A percentile compares a stretch with the other conserved stretches of the same genome.
These are phyloP conservation scores for Epizoanthus rinbou DNA, from an alignment of 92 coral and sea anemone genomes.

Conservation along the genomic window DNA sequence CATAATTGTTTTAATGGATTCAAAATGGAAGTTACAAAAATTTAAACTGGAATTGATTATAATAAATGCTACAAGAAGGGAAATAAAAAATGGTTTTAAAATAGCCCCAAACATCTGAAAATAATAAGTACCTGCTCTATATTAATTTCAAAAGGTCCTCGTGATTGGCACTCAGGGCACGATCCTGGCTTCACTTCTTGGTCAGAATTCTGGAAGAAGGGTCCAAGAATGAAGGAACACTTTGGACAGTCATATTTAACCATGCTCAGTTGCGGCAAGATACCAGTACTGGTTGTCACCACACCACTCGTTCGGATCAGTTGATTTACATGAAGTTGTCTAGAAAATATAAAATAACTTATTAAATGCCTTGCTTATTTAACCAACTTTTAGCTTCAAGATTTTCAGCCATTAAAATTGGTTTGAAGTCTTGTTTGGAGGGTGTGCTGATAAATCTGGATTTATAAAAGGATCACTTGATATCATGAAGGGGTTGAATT, in stretches of 20 bases:
- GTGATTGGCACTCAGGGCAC: slow-evolving; percentile 97
- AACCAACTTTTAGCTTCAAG: background rate
- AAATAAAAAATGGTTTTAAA: too few relatives aligned
- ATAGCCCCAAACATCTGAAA: background rate
- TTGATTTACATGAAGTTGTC: slow-evolving; percentile 97
- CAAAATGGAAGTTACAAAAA: too few relatives aligned
- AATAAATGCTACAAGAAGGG: too few relatives aligned
- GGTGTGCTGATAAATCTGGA: too few relatives aligned
- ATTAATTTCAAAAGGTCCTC: slow-evolving; percentile 99
- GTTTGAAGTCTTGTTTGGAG: too few relatives aligned
- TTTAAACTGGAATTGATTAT: too few relatives aligned
- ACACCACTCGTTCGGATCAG: slow-evolving; percentile 96
- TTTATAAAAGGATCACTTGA: too few relatives aligned
- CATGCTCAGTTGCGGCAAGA: slow-evolving; percentile 96
- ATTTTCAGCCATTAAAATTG: too few relatives aligned
- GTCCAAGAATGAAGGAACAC: slow-evolving; percentile 92
- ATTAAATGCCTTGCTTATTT: background rate
- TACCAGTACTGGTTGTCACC: slow-evolving; percentile 96
- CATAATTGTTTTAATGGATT: too few relatives aligned
- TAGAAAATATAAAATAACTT: slow-evolving; percentile 35
- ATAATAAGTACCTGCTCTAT: slow-evolving; percentile 80
- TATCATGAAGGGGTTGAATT: too few relatives aligned
- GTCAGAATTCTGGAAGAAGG: slow-evolving; percentile 89
- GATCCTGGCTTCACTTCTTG: slow-evolving; percentile 97
- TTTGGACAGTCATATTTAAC: slow-evolving; percentile 96